Percentiles rank a stretch among this genome's conserved stretches.
phyloP scores from a whole-genome alignment of 2,888 invertebrate genomes.

The Atethmia centrago region DNA sequence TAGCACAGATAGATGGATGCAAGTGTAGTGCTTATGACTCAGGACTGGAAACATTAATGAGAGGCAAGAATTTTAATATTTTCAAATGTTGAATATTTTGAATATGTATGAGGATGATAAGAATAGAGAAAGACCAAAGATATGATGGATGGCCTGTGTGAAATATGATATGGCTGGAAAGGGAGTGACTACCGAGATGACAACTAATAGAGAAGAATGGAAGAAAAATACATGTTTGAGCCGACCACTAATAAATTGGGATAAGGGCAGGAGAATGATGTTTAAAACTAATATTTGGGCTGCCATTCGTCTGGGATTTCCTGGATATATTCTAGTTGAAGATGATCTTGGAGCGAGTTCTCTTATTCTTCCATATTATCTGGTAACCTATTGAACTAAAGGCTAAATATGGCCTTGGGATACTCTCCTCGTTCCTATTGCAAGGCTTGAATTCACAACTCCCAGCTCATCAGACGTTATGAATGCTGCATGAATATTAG shows the following conservation, averaged over 20 bases:
- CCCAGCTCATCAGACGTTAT: neutral
- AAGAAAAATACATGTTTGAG: neutral
- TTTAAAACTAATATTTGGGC: neutral
- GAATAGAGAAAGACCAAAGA: neutral
- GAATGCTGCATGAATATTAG: neutral
- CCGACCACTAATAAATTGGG: neutral
- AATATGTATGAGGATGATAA: neutral
- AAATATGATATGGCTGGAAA: too few species aligned
- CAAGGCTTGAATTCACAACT: neutral
- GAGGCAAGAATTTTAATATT: neutral
- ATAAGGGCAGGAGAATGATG: neutral
- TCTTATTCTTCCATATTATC: neutral
- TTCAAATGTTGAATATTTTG: neutral
- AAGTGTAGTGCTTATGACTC: constrained; percentile 19
- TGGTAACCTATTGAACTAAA: neutral
- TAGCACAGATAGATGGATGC: constrained; percentile 4
- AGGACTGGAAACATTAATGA: neutral
- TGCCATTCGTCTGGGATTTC: neutral
- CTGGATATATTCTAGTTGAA: neutral
- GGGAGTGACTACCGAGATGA: neutral
- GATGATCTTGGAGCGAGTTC: neutral
- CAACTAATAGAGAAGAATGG: fast-evolving
- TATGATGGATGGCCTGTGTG: neutral
- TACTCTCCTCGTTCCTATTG: neutral
- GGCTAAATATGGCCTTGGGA: too few species aligned